A percentile compares a stretch with the other conserved stretches of the same genome.
Conservation (phyloP, 2,797 vertebrate species). For the Capromys pilorides region DNA sequence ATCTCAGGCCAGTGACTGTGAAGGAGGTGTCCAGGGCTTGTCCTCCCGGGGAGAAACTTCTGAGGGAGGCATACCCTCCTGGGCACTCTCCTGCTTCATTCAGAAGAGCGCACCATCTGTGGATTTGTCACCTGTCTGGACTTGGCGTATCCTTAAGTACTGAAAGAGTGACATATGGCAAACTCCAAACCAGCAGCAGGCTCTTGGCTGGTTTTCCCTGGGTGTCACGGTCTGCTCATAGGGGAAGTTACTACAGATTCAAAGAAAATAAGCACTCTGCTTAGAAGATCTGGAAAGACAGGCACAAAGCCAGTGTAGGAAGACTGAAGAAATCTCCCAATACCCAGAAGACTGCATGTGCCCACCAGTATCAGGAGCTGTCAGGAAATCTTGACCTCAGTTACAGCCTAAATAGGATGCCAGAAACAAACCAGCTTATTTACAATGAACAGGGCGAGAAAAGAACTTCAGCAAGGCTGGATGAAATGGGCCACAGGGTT, state of each 20-base stretch:
- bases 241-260: background rate
- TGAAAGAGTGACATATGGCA: background rate
- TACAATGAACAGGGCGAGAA: no score
- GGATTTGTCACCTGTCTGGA: background rate
- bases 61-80: background rate
- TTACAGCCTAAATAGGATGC: background rate
- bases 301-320: background rate
- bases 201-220: no score
- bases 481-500: no score
- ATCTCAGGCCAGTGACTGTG: background rate
- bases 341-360: background rate
- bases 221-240: background rate
- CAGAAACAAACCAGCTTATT: background rate
- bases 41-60: background rate
- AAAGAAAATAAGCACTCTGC: background rate
- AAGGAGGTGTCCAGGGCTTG: background rate
- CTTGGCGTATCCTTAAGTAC: background rate
- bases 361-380: background rate
- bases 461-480: no score
- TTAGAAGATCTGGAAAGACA: background rate
- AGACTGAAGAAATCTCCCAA: background rate
- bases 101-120: background rate
- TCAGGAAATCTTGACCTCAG: background rate
- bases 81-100: background rate
- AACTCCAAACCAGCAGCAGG: background rate